These are phyloP conservation scores for Cactoblastis cactorum DNA, from an alignment of 2,888 invertebrate species.

Conservation along the genomic window DNA sequence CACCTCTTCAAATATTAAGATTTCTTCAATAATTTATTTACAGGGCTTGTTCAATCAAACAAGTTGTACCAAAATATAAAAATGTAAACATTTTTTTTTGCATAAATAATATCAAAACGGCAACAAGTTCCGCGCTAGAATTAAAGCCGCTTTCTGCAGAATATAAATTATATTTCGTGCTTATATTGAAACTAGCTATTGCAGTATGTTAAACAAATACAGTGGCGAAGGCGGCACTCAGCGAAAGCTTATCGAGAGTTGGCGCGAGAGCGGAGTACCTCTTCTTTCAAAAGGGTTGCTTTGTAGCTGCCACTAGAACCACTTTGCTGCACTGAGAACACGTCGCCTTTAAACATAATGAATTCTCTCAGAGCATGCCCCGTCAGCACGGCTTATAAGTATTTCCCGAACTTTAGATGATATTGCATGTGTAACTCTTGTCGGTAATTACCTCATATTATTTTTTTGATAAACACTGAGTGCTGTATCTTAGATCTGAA, in stretches of 20 bases:
- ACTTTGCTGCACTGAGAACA: constrained; percentile 48
- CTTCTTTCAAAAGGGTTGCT: constrained; percentile 62
- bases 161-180: background rate
- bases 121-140: too few relatives aligned
- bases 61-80: background rate
- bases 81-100: background rate
- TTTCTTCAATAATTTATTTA: constrained; percentile 29
- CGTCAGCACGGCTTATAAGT: constrained; percentile 21
- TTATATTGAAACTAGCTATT: constrained; percentile 13
- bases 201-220: constrained; percentile 49
- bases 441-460: too few relatives aligned
- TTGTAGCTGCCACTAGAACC: constrained; percentile 60
- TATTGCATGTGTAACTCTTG: background rate
- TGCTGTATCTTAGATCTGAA: too few relatives aligned
- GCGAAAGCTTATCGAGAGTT: constrained; percentile 63
- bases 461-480: too few relatives aligned
- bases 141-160: background rate
- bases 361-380: constrained; percentile 27
- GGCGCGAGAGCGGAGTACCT: constrained; percentile 57
- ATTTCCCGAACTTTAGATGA: background rate
- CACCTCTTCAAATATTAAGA: constrained; percentile 38
- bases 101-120: too few relatives aligned
- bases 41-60: background rate
- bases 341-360: constrained; percentile 43
- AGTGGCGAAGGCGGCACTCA: constrained; percentile 34